These are phyloP conservation scores for Camponotus pennsylvanicus DNA, from an alignment of 1,140 invertebrate species.

Conservation along the genomic window DNA sequence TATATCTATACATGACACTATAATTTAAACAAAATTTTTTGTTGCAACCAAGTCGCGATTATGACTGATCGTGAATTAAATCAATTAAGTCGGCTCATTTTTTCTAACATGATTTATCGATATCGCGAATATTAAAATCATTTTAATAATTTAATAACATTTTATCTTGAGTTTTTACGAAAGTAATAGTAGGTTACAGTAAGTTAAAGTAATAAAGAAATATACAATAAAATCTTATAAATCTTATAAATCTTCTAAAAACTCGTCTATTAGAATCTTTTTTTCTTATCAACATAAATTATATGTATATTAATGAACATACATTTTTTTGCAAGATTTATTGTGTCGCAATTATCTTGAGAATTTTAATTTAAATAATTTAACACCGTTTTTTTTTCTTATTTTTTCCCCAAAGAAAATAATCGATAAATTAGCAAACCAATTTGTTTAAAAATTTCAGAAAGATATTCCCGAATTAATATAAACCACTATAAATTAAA, in stretches of 20 bases:
- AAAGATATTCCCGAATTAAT: not conserved
- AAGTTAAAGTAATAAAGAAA: too few species aligned
- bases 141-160: not conserved
- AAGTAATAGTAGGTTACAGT: too few species aligned
- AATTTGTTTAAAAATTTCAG: not conserved
- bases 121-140: not conserved
- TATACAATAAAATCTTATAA: too few species aligned
- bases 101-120: not conserved
- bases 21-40: constrained; percentile 22
- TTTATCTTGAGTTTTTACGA: not conserved
- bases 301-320: not conserved
- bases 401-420: not conserved
- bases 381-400: not conserved
- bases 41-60: not conserved
- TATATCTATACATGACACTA: constrained; percentile 29
- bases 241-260: not conserved
- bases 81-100: not conserved
- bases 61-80: constrained; percentile 23
- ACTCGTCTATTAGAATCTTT: not conserved
- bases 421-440: not conserved
- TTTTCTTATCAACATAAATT: not conserved
- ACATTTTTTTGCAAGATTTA: too few species aligned
- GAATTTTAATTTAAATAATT: not conserved
- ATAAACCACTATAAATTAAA: not conserved
- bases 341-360: not conserved